Evolutionary conservation across 1,140 invertebrate species (phyloP).

Genomic region (Sesamia nonagrioides): DNA sequence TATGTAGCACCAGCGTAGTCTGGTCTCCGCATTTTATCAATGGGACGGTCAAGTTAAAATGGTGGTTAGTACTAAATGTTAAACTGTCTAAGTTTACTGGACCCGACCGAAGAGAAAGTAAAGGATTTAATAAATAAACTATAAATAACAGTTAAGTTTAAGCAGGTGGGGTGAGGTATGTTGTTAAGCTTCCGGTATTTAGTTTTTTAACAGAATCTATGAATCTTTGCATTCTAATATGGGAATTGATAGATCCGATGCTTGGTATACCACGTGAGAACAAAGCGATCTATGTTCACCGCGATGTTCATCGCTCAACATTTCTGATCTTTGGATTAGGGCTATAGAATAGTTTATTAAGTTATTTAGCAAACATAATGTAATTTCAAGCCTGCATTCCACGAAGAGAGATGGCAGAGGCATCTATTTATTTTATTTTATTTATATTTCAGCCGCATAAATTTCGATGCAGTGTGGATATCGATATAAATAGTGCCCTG

Average conservation of each 20-base stretch:
- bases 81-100: background rate
- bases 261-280: background rate
- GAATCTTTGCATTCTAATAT: slow-evolving; percentile 36
- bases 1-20: too few species aligned
- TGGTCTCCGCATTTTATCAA: background rate
- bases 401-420: too few species aligned
- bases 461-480: too few species aligned
- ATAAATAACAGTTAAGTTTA: slow-evolving; percentile 19
- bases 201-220: slow-evolving; percentile 12
- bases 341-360: too few species aligned
- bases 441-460: too few species aligned
- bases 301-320: too few species aligned
- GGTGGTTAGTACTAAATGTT: background rate
- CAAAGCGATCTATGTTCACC: too few species aligned
- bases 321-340: too few species aligned
- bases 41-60: background rate
- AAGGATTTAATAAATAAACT: background rate
- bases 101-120: background rate
- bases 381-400: too few species aligned
- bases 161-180: background rate
- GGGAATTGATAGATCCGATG: slow-evolving; percentile 8
- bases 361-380: too few species aligned
- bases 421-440: too few species aligned
- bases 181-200: slow-evolving; percentile 28
- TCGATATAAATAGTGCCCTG: too few species aligned